Evolutionary conservation across 37 sponge, comb jelly and placozoan species (phyloP).

Genomic region (Cliona cf. orientalis): DNA sequence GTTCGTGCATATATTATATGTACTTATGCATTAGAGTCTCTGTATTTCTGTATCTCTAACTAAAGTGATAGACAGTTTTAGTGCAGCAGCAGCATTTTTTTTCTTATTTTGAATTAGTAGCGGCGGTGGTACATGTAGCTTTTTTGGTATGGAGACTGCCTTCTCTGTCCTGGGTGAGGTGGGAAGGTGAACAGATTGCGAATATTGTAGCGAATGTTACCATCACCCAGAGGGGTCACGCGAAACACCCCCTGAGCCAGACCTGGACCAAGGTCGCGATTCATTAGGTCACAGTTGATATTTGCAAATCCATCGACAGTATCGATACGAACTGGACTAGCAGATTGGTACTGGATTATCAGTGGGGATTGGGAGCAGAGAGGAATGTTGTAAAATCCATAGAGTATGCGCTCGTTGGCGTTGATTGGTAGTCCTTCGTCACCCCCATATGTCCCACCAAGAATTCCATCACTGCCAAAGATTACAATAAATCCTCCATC

Average conservation of each 20-base stretch:
- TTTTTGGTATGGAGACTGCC: too few relatives aligned
- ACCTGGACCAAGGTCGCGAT: not conserved
- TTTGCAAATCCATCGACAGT: not conserved
- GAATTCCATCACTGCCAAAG: not conserved
- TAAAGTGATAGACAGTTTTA: too few relatives aligned
- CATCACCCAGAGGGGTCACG: not conserved
- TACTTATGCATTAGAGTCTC: too few relatives aligned
- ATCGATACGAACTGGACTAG: not conserved
- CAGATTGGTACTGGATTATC: not conserved
- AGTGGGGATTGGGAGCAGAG: not conserved
- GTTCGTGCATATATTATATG: too few relatives aligned
- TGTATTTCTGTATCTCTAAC: too few relatives aligned
- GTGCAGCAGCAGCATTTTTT: too few relatives aligned
- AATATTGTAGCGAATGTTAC: not conserved
- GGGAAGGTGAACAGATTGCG: not conserved
- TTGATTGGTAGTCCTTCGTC: not conserved
- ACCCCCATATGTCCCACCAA: not conserved
- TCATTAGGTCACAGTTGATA: not conserved
- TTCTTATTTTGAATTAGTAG: too few relatives aligned
- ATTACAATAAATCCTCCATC: not conserved
- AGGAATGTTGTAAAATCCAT: not conserved
- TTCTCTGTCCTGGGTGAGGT: conserved; percentile 52
- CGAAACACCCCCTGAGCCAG: not conserved
- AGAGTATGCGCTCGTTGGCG: not conserved
- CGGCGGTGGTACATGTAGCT: too few relatives aligned